phyloP scores from a whole-genome alignment of 2,888 invertebrate genomes.

The Autographa pulchrina region DNA sequence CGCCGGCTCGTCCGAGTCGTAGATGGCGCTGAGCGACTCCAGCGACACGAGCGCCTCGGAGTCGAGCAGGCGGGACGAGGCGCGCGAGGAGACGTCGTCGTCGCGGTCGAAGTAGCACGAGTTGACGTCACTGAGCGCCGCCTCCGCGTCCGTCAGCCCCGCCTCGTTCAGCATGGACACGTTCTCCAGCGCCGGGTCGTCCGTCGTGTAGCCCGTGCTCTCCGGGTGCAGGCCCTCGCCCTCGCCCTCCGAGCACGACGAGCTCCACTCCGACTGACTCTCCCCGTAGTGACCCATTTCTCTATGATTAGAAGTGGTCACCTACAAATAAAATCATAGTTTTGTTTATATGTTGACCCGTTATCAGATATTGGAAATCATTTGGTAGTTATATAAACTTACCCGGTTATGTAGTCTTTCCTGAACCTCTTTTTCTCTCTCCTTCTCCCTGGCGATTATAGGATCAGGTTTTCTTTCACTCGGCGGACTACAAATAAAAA shows the following conservation, averaged over 20 bases:
- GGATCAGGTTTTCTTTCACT: constrained; percentile 75
- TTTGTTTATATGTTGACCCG: neutral
- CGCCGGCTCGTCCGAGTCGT: constrained; percentile 92
- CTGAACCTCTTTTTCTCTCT: constrained; percentile 78
- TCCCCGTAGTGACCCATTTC: constrained; percentile 88
- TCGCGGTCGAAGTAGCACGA: constrained; percentile 93
- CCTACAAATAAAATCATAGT: constrained; percentile 62
- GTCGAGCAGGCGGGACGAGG: constrained; percentile 94
- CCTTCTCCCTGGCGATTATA: constrained; percentile 74
- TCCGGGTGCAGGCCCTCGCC: constrained; percentile 88
- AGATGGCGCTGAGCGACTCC: constrained; percentile 95
- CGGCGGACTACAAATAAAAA: constrained; percentile 68
- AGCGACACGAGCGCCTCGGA: constrained; percentile 93
- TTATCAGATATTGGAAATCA: neutral
- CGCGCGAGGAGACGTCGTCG: constrained; percentile 95
- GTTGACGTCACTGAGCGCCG: constrained; percentile 96
- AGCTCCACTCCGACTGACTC: constrained; percentile 95
- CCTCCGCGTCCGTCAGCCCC: constrained; percentile 96
- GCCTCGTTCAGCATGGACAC: constrained; percentile 96
- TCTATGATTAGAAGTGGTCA: constrained; percentile 80
- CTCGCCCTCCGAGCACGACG: constrained; percentile 89
- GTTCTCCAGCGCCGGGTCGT: constrained; percentile 96
- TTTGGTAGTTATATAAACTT: constrained; percentile 34
- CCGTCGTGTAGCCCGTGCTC: constrained; percentile 96
- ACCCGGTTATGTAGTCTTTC: constrained; percentile 84